Evolutionary conservation across 1,140 invertebrate genomes (phyloP).

Genomic region (Aphaenogaster ashmeadi): DNA sequence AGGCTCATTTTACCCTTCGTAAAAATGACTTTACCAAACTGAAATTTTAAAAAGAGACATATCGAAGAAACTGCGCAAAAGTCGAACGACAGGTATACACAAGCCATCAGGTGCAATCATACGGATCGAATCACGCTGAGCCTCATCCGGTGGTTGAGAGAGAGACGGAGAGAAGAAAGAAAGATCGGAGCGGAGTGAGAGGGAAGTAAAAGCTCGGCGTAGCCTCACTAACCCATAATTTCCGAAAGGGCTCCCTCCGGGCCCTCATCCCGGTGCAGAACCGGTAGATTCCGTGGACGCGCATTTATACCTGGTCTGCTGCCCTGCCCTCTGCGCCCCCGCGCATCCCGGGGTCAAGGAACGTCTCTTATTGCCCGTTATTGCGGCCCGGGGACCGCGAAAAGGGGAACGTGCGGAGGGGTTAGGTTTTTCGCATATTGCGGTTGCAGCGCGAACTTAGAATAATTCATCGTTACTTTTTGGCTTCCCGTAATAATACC

Average conservation of each 20-base stretch:
- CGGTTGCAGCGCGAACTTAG: conserved; percentile 68
- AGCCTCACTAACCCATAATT: conserved; percentile 71
- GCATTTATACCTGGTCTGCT: conserved; percentile 61
- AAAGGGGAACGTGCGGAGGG: neutral
- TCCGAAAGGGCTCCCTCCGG: conserved; percentile 22
- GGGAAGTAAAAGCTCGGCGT: conserved; percentile 17
- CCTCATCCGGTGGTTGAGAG: neutral
- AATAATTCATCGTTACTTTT: conserved; percentile 83
- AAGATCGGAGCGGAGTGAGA: neutral
- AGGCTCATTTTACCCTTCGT: neutral
- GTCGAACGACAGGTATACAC: conserved; percentile 29
- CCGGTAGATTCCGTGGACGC: conserved; percentile 57
- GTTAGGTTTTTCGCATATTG: conserved; percentile 58
- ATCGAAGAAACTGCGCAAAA: neutral
- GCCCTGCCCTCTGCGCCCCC: neutral
- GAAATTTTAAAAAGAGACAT: neutral
- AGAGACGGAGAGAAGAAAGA: neutral
- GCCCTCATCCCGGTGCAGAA: neutral
- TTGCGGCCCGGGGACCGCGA: neutral
- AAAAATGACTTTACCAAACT: neutral
- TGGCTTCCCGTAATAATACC: conserved; percentile 81
- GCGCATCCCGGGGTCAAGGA: conserved; percentile 60
- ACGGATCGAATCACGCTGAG: conserved; percentile 7
- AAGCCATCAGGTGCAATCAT: conserved; percentile 18
- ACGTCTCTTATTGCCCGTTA: conserved; percentile 35